Evolutionary conservation across 2,797 vertebrate species (phyloP).

Genomic region (Aeoliscus strigatus): DNA sequence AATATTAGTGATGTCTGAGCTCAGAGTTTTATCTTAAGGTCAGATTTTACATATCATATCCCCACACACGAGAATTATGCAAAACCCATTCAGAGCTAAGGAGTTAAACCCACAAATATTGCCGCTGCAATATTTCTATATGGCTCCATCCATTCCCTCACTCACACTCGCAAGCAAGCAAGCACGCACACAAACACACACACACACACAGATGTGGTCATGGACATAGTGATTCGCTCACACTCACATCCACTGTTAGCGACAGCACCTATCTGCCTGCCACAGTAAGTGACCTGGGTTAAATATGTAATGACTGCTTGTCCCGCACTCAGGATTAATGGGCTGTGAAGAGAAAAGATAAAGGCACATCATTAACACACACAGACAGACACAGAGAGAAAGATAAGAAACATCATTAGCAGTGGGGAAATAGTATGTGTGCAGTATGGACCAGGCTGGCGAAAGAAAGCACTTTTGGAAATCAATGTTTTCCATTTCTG

Average conservation of each 20-base stretch:
- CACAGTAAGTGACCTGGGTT: conserved; percentile 72
- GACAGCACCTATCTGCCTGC: conserved; percentile 68
- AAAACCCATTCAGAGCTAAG: conserved; percentile 20
- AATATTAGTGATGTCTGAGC: conserved; percentile 62
- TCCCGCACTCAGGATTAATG: conserved; percentile 74
- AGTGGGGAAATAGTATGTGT: conserved; percentile 6
- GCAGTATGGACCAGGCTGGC: conserved; percentile 1
- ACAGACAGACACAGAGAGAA: conserved; percentile 1
- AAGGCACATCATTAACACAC: conserved; percentile 64
- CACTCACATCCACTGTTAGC: conserved; percentile 15
- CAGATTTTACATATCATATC: conserved; percentile 70
- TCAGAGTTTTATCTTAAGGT: conserved; percentile 69
- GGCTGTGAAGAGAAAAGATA: conserved; percentile 67
- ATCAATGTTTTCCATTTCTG: conserved; percentile 20
- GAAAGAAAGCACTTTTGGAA: no score
- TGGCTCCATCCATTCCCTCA: not conserved
- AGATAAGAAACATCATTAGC: conserved; percentile 35
- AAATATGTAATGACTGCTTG: conserved; percentile 73
- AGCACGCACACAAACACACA: not conserved
- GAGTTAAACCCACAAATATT: conserved; percentile 19
- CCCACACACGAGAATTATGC: conserved; percentile 22
- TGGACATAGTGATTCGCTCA: not conserved
- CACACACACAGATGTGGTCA: conserved; percentile 1
- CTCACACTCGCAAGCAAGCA: no score
- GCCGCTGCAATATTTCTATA: conserved; percentile 12